Evolutionary conservation across 23 tunicate species (phyloP).

Genomic region (Halocynthia aurantium): DNA sequence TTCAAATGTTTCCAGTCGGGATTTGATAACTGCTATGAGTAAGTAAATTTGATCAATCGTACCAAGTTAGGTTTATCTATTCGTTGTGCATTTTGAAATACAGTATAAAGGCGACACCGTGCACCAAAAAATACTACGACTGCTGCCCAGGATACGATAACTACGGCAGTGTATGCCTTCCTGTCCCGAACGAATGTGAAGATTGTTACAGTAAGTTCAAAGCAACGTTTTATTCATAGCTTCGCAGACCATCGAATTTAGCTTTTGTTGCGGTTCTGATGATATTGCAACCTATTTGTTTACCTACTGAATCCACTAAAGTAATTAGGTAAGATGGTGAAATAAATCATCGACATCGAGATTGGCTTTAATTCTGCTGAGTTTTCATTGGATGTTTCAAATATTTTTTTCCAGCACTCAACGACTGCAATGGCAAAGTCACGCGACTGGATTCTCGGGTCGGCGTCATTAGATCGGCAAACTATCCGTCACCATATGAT

Average conservation of each 20-base stretch:
- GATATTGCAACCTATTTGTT: no score
- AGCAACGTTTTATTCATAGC: not conserved
- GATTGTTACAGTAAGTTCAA: constrained; percentile 24
- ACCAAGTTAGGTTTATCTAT: not conserved
- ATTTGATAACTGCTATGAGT: not conserved
- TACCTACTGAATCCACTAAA: no score
- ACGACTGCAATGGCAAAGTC: constrained; percentile 2
- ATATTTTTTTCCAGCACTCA: constrained; percentile 1
- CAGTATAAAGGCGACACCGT: not conserved
- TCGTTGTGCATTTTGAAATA: not conserved
- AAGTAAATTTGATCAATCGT: not conserved
- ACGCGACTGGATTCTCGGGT: not conserved
- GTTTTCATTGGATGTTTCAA: no score
- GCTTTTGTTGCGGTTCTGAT: no score
- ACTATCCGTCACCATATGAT: not conserved
- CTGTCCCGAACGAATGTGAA: not conserved
- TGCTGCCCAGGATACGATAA: constrained; percentile 16
- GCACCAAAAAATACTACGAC: not conserved
- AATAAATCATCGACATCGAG: not conserved
- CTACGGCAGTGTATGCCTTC: constrained; percentile 9
- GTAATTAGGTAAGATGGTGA: not conserved
- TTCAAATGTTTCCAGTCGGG: not conserved
- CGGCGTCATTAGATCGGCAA: not conserved
- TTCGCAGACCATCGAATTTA: no score
- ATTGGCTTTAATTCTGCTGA: no score